phyloP scores from a whole-genome alignment of 2,113 vertebrate genomes.

The Laticauda laticaudata region DNA sequence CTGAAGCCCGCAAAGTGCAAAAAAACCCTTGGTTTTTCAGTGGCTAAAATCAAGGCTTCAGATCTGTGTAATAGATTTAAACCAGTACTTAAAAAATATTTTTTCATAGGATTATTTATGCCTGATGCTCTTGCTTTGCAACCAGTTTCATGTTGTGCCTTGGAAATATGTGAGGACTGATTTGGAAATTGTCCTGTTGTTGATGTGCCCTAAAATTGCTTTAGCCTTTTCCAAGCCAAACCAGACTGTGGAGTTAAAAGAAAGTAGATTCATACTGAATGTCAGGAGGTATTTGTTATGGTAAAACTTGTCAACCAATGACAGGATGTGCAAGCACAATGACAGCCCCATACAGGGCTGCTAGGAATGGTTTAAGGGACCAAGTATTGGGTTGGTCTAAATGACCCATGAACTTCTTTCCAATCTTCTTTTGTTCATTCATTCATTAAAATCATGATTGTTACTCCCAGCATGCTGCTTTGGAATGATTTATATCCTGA shows the following conservation, averaged over 20 bases:
- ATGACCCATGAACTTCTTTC: neutral
- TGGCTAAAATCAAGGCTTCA: neutral
- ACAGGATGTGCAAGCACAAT: neutral
- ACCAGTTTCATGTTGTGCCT: neutral
- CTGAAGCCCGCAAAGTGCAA: neutral
- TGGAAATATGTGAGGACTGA: neutral
- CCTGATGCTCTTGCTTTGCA: neutral
- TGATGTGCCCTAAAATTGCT: neutral
- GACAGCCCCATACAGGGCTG: neutral
- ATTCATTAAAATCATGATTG: neutral
- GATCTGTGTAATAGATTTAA: neutral
- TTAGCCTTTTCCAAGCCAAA: neutral
- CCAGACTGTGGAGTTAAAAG: neutral
- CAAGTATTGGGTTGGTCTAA: neutral
- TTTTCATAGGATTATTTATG: neutral
- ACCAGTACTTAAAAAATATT: neutral
- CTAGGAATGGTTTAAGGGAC: neutral
- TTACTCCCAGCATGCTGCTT: neutral
- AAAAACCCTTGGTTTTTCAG: neutral
- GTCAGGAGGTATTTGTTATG: neutral
- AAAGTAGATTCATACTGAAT: neutral
- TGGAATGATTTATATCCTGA: neutral
- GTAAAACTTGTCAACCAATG: neutral
- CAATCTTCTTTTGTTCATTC: neutral
- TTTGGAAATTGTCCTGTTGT: neutral